Conservation (phyloP, 2,888 invertebrate species). For the Cactoblastis cactorum region DNA sequence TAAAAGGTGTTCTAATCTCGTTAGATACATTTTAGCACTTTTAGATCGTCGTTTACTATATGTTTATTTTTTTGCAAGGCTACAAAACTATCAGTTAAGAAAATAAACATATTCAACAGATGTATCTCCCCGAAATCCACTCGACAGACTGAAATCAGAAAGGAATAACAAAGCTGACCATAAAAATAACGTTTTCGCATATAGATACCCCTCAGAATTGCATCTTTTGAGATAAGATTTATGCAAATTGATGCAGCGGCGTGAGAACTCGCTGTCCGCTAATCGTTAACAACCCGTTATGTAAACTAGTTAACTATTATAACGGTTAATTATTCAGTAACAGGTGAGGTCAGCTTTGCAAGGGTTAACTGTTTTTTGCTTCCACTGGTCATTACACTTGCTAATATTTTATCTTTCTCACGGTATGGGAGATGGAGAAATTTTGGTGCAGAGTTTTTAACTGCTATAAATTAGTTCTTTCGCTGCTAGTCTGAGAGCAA, state of each 20-base stretch:
- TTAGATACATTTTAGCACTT: too few species aligned
- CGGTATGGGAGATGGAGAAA: conserved; percentile 24
- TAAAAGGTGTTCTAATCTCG: too few species aligned
- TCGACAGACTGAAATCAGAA: not conserved
- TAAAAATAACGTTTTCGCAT: conserved; percentile 23
- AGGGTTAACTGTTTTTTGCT: conserved; percentile 47
- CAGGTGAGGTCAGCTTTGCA: conserved; percentile 65
- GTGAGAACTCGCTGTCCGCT: conserved; percentile 35
- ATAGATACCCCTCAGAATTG: conserved; percentile 20
- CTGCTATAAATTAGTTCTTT: not conserved
- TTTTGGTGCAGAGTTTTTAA: not conserved
- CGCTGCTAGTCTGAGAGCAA: too few species aligned
- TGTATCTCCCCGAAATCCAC: not conserved
- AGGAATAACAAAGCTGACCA: not conserved
- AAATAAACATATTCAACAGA: not conserved
- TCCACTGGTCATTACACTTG: conserved; percentile 48
- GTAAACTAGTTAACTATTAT: conserved; percentile 16
- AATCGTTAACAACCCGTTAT: conserved; percentile 14
- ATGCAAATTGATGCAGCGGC: conserved; percentile 44
- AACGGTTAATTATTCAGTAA: conserved; percentile 38
- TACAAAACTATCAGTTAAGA: not conserved
- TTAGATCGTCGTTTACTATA: too few species aligned
- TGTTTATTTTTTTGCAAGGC: too few species aligned
- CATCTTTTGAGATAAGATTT: conserved; percentile 25
- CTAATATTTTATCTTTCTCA: conserved; percentile 48